Evolutionary conservation across 2,113 vertebrate species (phyloP), one percentile per base, ranked within the genome.

Genomic region (Acrocephalus kingi): DNA sequence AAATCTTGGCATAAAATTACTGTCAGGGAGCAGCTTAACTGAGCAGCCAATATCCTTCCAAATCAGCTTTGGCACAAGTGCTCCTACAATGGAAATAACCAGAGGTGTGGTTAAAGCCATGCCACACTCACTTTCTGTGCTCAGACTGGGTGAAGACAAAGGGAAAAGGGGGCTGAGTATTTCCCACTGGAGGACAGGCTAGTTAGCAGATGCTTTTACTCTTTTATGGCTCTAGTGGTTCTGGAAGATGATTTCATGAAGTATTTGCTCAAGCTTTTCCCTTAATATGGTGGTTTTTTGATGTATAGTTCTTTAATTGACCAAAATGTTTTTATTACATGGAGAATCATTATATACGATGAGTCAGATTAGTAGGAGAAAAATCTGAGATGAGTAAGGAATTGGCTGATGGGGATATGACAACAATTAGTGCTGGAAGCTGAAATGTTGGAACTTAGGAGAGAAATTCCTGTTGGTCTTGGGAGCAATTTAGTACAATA

Each of bases 401-500:
- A 85, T 81, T 94, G 94, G 59, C 55, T 93, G 61, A 75, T 72
- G 27, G 28, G 41, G n/a, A 25, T 74, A 55, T 63, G 84, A 48
- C 33, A 96, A 12, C 43, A 90, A 37, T 93, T 77, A 88, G 30
- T 49, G 30, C 68, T 89, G 68, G 79, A 84, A 90, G 76, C 20
- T 11, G n/a, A 90, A 89, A 55, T 85, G n/a, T 41, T 86, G 61
- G 56, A 90, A 73, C 48, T 84, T 95, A 75, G 11, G 72, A 35
- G 83, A 86, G 51, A 93, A 88, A 84, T 80, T 93, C 51, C 27
- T 92, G 23, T 87, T 94, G 61, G 69, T 91, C 52, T 95, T 84
- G 61, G 68, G 84, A 68, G 33, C 22, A 68, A 71, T 68, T 89
- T 75, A 80, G 13, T 71, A 23, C 72, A 73, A 67, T 28, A 89